Evolutionary conservation across 2,888 invertebrate genomes (phyloP).

Genomic region (Meandrusa payeni): DNA sequence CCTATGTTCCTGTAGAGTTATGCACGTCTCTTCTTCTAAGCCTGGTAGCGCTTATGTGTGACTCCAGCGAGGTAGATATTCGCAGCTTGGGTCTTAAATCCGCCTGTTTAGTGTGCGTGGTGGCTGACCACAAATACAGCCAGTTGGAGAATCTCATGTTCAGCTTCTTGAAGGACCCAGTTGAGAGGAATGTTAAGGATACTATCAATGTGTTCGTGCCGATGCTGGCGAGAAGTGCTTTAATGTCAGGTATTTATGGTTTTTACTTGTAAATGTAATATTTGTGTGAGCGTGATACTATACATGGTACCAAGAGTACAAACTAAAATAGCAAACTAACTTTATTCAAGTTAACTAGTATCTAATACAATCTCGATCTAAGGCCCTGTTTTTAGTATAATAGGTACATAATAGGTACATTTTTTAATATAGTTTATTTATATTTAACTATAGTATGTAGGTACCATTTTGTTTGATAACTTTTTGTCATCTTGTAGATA

Average conservation of each 20-base stretch:
- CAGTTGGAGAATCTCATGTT: constrained; percentile 70
- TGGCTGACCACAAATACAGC: constrained; percentile 65
- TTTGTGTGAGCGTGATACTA: too few relatives aligned
- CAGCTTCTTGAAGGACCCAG: constrained; percentile 62
- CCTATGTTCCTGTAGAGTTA: constrained; percentile 68
- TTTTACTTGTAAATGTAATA: too few relatives aligned
- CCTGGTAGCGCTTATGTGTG: constrained; percentile 70
- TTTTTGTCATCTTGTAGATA: too few relatives aligned
- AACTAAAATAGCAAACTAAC: too few relatives aligned
- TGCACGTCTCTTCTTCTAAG: constrained; percentile 72
- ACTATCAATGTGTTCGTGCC: constrained; percentile 62
- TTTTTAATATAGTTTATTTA: too few relatives aligned
- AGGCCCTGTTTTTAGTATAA: too few relatives aligned
- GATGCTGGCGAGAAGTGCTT: constrained; percentile 65
- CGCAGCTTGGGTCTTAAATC: constrained; percentile 61
- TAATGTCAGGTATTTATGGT: constrained; percentile 52
- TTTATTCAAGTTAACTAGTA: too few relatives aligned
- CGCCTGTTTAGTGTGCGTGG: constrained; percentile 64
- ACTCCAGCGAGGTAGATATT: constrained; percentile 66
- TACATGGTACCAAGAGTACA: too few relatives aligned
- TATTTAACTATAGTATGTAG: too few relatives aligned
- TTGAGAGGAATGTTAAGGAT: constrained; percentile 63
- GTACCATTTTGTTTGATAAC: too few relatives aligned
- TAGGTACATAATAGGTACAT: too few relatives aligned
- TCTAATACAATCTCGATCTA: too few relatives aligned